phyloP scores from a whole-genome alignment of 2,113 vertebrate genomes.

The Syrmaticus mikado region DNA sequence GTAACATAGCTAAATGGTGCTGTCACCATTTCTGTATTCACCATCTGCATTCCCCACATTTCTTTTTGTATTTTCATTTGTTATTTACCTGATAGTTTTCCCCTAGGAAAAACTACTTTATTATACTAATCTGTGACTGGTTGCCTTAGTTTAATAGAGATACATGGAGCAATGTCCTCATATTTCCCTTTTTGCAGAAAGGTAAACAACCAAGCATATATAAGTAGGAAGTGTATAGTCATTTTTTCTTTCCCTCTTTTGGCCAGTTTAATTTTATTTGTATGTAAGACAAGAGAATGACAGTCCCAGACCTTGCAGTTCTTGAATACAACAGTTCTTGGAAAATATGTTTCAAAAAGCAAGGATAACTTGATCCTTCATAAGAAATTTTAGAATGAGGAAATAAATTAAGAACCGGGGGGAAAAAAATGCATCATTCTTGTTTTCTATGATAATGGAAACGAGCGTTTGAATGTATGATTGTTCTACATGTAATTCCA shows the following conservation, averaged over 20 bases:
- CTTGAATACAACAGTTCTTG: background rate
- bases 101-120: background rate
- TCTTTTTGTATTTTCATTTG: background rate
- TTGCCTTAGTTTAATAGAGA: background rate
- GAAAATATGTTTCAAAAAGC: background rate
- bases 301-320: background rate
- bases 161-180: background rate
- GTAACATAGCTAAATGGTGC: background rate
- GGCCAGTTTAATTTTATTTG: background rate
- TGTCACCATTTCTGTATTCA: background rate
- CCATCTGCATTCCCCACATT: background rate
- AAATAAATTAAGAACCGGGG: background rate
- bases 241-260: background rate
- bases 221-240: background rate
- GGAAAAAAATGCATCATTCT: background rate
- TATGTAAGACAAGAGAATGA: background rate
- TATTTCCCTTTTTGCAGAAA: background rate
- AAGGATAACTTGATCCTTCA: background rate
- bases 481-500: background rate
- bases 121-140: background rate
- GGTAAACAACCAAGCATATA: background rate
- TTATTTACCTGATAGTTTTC: background rate
- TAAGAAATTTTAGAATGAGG: background rate
- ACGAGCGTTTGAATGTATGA: background rate
- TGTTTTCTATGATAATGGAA: background rate